Conservation (phyloP, 2,888 invertebrate genomes). For the Creontiades dilutus region DNA sequence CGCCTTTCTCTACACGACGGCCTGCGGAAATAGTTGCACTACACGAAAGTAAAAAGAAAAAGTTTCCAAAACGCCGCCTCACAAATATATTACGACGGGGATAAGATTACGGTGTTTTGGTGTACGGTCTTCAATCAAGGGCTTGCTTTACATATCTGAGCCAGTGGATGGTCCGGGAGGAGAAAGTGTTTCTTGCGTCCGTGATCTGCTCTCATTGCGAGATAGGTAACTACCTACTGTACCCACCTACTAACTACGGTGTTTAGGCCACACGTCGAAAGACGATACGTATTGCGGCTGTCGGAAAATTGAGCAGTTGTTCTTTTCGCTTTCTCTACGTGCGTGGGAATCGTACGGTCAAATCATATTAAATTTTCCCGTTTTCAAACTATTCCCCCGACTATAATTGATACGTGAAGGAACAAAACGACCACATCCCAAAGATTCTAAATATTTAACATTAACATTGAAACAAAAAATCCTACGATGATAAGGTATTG, state of each 20-base stretch:
- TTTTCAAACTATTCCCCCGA: too few species aligned
- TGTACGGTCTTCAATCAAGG: neutral
- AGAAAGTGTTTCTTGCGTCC: neutral
- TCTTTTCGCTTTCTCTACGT: neutral
- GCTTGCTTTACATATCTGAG: neutral
- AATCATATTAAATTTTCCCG: too few species aligned
- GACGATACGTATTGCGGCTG: neutral
- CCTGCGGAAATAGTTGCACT: neutral
- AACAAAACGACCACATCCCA: too few species aligned
- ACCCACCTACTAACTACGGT: neutral
- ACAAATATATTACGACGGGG: conserved; percentile 5
- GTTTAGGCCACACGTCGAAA: neutral
- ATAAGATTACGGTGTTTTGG: conserved; percentile 12
- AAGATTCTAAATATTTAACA: too few species aligned
- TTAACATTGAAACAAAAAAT: too few species aligned
- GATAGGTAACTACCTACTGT: neutral
- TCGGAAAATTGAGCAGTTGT: conserved; percentile 8
- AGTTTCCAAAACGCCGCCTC: conserved; percentile 18
- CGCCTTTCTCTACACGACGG: neutral
- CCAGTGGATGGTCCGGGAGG: conserved; percentile 9
- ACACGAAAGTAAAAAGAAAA: neutral
- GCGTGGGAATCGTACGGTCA: neutral
- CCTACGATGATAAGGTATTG: too few species aligned
- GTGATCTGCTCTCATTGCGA: conserved; percentile 29
- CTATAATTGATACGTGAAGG: too few species aligned